These are phyloP conservation scores for Callosobruchus maculatus DNA, from an alignment of 2,888 invertebrate genomes.

Conservation along the genomic window DNA sequence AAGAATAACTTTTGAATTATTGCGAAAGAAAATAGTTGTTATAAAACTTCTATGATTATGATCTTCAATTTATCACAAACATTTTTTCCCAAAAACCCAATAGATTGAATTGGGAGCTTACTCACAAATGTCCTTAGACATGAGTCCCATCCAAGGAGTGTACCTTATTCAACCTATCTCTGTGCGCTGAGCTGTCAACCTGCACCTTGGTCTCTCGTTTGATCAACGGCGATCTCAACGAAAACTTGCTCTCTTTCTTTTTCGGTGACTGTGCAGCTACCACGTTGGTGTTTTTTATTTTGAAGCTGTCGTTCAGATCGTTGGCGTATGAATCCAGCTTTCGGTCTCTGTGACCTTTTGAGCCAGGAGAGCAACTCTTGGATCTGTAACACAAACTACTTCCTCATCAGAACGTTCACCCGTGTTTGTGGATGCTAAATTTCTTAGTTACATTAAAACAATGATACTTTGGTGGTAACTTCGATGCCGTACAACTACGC, in stretches of 20 bases:
- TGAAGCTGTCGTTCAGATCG: constrained; percentile 23
- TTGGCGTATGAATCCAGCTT: constrained; percentile 19
- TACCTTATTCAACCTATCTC: constrained; percentile 31
- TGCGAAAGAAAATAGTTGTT: no score
- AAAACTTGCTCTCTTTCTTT: constrained; percentile 42
- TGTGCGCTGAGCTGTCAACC: constrained; percentile 27
- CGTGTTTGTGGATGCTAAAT: no score
- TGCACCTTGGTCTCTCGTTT: constrained; percentile 40
- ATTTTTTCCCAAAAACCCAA: neutral
- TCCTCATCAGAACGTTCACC: constrained; percentile 2
- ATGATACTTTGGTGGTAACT: no score
- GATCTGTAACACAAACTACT: constrained; percentile 5
- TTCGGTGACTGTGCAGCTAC: constrained; percentile 44
- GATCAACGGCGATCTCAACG: constrained; percentile 40
- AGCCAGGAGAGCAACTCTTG: constrained; percentile 29
- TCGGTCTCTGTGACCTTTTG: constrained; percentile 30
- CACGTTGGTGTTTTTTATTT: constrained; percentile 28
- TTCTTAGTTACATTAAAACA: no score
- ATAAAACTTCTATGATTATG: no score
- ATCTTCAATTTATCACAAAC: no score
- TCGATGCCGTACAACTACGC: no score
- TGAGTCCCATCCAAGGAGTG: constrained; percentile 39
- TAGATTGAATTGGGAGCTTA: neutral
- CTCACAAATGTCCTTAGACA: constrained; percentile 29
- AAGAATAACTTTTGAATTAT: no score